Percentiles rank a stretch among this genome's conserved stretches.
These are phyloP conservation scores for Penaeus monodon DNA, from an alignment of 2,888 invertebrate species.

Conservation along the genomic window DNA sequence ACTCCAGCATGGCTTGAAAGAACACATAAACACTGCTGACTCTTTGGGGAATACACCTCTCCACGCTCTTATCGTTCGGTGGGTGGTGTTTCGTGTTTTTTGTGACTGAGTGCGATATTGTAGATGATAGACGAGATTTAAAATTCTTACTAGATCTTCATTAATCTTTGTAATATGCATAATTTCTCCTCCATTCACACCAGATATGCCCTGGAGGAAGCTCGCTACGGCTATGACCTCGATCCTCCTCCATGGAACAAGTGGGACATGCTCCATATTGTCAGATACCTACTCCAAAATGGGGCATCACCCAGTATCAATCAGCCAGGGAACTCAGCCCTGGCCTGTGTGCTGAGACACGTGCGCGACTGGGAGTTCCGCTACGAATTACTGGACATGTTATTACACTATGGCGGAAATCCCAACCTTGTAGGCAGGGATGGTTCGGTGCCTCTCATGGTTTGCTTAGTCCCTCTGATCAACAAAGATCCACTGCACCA, in stretches of 20 bases:
- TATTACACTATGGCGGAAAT: conserved; percentile 76
- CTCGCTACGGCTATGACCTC: conserved; percentile 75
- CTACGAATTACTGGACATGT: conserved; percentile 76
- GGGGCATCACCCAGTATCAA: conserved; percentile 80
- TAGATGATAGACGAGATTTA: too few relatives aligned
- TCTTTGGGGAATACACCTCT: conserved; percentile 81
- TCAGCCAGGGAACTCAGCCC: conserved; percentile 78
- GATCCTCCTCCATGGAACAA: conserved; percentile 76
- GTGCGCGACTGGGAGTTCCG: conserved; percentile 79
- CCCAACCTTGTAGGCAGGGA: conserved; percentile 81
- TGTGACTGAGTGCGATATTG: too few relatives aligned
- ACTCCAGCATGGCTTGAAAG: conserved; percentile 80
- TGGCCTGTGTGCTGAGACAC: conserved; percentile 78
- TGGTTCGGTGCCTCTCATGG: conserved; percentile 81
- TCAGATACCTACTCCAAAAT: conserved; percentile 73
- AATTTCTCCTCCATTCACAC: not conserved
- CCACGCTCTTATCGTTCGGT: conserved; percentile 75
- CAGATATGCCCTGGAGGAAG: conserved; percentile 79
- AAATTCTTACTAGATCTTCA: too few relatives aligned
- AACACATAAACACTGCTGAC: conserved; percentile 81
- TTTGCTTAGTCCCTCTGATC: conserved; percentile 80
- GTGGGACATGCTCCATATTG: conserved; percentile 81
- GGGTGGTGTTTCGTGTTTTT: not conserved
- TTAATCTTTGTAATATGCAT: not conserved
- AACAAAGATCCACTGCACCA: conserved; percentile 82